These are phyloP conservation scores for Magallana nippona DNA, from an alignment of 2,888 invertebrate species.

Conservation along the genomic window DNA sequence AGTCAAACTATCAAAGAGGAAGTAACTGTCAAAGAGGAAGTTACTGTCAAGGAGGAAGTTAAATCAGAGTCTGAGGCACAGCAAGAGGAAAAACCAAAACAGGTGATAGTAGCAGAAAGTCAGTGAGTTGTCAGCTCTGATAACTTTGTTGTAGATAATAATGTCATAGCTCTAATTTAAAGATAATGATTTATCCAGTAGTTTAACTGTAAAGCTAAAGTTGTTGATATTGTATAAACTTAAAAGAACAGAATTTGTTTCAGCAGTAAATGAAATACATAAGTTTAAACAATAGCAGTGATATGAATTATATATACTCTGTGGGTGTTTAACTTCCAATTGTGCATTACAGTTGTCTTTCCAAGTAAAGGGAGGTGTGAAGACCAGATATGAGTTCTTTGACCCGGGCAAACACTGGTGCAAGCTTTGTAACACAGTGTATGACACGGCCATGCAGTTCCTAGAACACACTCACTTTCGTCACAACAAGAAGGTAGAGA, in stretches of 20 bases:
- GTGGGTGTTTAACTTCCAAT: not conserved
- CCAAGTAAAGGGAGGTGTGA: slow-evolving; percentile 41
- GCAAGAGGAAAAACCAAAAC: slow-evolving; percentile 39
- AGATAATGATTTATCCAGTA: too few relatives aligned
- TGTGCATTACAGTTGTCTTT: slow-evolving; percentile 36
- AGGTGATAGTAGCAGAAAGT: slow-evolving; percentile 19
- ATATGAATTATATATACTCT: too few relatives aligned
- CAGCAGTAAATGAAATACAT: too few relatives aligned
- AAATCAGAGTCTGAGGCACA: not conserved
- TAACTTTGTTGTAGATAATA: too few relatives aligned
- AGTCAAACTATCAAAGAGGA: slow-evolving; percentile 26
- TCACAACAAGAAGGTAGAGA: slow-evolving; percentile 68
- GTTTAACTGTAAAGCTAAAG: too few relatives aligned
- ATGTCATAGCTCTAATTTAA: too few relatives aligned
- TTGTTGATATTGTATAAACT: too few relatives aligned
- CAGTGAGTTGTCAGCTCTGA: not conserved
- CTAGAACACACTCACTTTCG: slow-evolving; percentile 67
- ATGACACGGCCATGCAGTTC: slow-evolving; percentile 61
- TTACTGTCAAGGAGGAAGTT: not conserved
- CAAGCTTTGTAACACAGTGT: slow-evolving; percentile 68
- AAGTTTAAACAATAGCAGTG: too few relatives aligned
- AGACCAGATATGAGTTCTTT: slow-evolving; percentile 68
- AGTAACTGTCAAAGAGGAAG: not conserved
- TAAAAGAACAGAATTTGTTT: too few relatives aligned
- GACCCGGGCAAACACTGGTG: slow-evolving; percentile 79